phyloP scores from a whole-genome alignment of 2,113 vertebrate genomes.

The Brachypteracias leptosomus region DNA sequence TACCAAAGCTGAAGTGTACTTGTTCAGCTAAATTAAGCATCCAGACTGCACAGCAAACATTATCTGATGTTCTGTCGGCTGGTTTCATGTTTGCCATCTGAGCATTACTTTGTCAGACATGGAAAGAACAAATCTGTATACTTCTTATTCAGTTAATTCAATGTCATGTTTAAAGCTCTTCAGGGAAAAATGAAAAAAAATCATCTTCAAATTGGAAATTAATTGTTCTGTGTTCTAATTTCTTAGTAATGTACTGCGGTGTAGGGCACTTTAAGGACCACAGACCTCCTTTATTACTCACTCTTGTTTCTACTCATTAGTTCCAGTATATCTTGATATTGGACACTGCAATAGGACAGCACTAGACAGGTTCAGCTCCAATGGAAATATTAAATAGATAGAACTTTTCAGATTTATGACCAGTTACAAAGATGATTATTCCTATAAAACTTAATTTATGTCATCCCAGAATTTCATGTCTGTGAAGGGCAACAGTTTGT shows the following conservation, averaged over 20 bases:
- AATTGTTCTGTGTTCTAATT: not conserved
- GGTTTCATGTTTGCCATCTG: not conserved
- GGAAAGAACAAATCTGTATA: not conserved
- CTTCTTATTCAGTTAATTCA: not conserved
- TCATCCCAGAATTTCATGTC: not conserved
- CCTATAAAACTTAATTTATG: not conserved
- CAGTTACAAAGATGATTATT: not conserved
- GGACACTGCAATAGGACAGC: not conserved
- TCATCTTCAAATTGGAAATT: not conserved
- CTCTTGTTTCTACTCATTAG: not conserved
- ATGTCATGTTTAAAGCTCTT: not conserved
- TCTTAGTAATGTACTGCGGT: not conserved
- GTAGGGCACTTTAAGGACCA: not conserved
- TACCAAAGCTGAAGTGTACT: not conserved
- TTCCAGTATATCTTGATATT: not conserved
- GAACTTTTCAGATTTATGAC: not conserved
- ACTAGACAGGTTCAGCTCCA: not conserved
- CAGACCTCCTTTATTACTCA: not conserved
- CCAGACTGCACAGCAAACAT: not conserved
- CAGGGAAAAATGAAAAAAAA: not conserved
- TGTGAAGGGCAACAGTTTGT: not conserved
- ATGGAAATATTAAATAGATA: not conserved
- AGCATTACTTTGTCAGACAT: not conserved
- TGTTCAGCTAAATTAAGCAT: slow-evolving; percentile 32
- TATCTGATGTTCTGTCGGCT: not conserved